These are phyloP conservation scores for Zaprionus davidi DNA, from an alignment of 1,140 invertebrate genomes.

Conservation along the genomic window DNA sequence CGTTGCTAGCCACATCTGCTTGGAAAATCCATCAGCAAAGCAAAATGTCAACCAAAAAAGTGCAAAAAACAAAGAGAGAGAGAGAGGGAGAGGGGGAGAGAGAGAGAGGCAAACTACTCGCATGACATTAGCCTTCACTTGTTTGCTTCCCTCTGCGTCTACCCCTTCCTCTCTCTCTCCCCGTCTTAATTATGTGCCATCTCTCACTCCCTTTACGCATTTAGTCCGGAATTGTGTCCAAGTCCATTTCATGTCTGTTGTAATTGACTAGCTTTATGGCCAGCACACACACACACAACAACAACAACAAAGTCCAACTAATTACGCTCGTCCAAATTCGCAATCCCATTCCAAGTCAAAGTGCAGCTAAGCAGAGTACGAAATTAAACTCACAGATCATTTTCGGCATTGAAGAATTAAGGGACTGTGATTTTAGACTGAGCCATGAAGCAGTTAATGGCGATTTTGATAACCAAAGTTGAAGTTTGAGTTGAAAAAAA, in stretches of 20 bases:
- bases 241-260: slow-evolving; percentile 5
- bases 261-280: slow-evolving; percentile 6
- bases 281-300: background rate
- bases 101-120: background rate
- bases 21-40: slow-evolving; percentile 29
- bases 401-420: background rate
- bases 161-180: background rate
- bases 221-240: slow-evolving; percentile 4
- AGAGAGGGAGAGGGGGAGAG: background rate
- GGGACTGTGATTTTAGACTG: background rate
- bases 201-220: slow-evolving; percentile 2
- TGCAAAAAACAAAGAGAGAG: background rate
- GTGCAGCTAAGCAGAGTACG: background rate
- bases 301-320: slow-evolving; percentile 1
- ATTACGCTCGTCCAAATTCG: slow-evolving; percentile 2
- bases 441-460: no score
- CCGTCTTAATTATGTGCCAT: slow-evolving; percentile 1
- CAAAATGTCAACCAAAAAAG: slow-evolving; percentile 13
- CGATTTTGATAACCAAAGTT: no score
- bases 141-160: slow-evolving; percentile 1
- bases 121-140: slow-evolving; percentile 32
- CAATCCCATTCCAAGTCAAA: background rate
- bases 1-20: slow-evolving; percentile 42
- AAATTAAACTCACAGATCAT: background rate
- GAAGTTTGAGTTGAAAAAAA: no score